These are phyloP conservation scores for Netelia virgata DNA, from an alignment of 2,888 invertebrate genomes.

Conservation along the genomic window DNA sequence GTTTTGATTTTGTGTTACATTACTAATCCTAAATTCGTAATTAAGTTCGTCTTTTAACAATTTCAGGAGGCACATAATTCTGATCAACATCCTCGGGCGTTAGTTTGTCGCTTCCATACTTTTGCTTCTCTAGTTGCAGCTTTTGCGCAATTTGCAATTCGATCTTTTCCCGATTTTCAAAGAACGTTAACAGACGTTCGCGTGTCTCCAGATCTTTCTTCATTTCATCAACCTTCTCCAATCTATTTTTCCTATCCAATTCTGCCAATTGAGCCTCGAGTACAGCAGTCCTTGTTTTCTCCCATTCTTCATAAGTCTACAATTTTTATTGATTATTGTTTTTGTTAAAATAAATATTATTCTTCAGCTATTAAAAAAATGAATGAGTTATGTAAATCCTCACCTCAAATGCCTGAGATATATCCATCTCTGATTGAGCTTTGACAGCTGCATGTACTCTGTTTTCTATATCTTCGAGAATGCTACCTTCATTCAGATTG, in stretches of 20 bases:
- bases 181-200: constrained; percentile 89
- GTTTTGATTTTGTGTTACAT: not conserved
- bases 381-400: constrained; percentile 41
- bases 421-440: constrained; percentile 87
- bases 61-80: constrained; percentile 91
- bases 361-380: constrained; percentile 4
- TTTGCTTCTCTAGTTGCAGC: constrained; percentile 76
- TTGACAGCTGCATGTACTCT: constrained; percentile 87
- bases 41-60: constrained; percentile 77
- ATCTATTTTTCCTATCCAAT: constrained; percentile 84
- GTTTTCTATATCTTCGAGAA: constrained; percentile 86
- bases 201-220: constrained; percentile 87
- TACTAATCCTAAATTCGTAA: constrained; percentile 10
- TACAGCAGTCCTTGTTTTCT: constrained; percentile 86
- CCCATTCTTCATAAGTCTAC: constrained; percentile 88
- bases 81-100: constrained; percentile 84
- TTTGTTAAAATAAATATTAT: constrained; percentile 3
- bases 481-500: constrained; percentile 77
- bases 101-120: constrained; percentile 79
- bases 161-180: constrained; percentile 92
- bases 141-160: constrained; percentile 89
- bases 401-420: constrained; percentile 87
- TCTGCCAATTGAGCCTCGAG: constrained; percentile 87
- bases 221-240: constrained; percentile 87
- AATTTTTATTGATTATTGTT: constrained; percentile 7